phyloP scores from a whole-genome alignment of 1,140 invertebrate species.

The Procambarus clarkii region DNA sequence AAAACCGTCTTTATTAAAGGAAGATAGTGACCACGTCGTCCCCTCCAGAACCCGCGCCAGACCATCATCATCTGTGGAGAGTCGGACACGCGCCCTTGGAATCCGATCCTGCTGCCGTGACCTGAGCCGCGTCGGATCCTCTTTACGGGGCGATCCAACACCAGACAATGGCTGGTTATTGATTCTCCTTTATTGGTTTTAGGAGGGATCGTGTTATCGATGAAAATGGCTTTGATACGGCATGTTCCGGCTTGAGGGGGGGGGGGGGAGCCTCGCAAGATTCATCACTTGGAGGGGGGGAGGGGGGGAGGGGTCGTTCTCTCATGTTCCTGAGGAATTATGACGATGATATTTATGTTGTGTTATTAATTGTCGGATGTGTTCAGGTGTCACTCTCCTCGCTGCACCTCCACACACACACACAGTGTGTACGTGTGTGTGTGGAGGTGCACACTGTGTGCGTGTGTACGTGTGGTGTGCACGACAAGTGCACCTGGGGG shows the following conservation, averaged over 20 bases:
- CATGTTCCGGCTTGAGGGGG: slow-evolving; percentile 30
- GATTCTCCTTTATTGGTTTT: slow-evolving; percentile 67
- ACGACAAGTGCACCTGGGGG: too few species aligned
- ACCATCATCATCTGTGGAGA: slow-evolving; percentile 23
- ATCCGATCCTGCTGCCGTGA: slow-evolving; percentile 61
- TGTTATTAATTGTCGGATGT: too few species aligned
- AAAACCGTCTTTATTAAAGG: too few species aligned
- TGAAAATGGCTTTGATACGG: slow-evolving; percentile 67
- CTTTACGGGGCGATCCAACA: slow-evolving; percentile 60
- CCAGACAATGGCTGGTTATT: slow-evolving; percentile 67
- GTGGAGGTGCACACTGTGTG: too few species aligned
- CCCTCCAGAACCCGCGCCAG: neutral
- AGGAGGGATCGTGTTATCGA: slow-evolving; percentile 63
- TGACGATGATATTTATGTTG: too few species aligned
- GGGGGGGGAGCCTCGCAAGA: slow-evolving; percentile 23
- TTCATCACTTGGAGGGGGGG: slow-evolving; percentile 3
- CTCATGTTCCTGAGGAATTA: too few species aligned
- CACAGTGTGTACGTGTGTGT: too few species aligned
- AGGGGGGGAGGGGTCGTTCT: neutral
- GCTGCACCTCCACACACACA: too few species aligned
- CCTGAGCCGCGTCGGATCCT: slow-evolving; percentile 61
- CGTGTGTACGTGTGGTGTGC: too few species aligned
- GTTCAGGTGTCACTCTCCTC: too few species aligned
- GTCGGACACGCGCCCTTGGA: slow-evolving; percentile 54
- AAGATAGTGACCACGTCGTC: neutral